Evolutionary conservation across 2,797 vertebrate species (phyloP).

Genomic region (Enteromius viviparus): DNA sequence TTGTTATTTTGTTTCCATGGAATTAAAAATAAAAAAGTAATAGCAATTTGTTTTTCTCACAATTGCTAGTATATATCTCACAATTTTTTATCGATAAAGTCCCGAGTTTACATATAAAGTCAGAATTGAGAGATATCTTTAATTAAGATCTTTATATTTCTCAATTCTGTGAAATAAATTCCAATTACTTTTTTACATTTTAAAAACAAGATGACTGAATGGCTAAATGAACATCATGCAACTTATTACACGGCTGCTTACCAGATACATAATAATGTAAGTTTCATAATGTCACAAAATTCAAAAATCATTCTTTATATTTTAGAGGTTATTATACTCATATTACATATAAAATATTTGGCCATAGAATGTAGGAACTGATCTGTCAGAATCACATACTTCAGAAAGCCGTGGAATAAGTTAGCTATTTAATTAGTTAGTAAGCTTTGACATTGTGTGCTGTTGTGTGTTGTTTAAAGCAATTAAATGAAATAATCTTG

Average conservation of each 20-base stretch:
- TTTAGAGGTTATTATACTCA: not conserved
- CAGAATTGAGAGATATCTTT: not conserved
- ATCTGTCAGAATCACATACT: not conserved
- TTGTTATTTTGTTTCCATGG: not conserved
- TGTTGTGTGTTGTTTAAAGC: slow-evolving; percentile 41
- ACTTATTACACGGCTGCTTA: slow-evolving; percentile 10
- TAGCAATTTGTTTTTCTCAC: not conserved
- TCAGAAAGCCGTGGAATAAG: slow-evolving; percentile 27
- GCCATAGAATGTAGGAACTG: not conserved
- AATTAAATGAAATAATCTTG: not conserved
- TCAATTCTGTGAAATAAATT: not conserved
- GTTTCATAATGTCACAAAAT: not conserved
- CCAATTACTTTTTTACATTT: not conserved
- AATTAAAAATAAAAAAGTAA: not conserved
- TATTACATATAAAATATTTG: not conserved
- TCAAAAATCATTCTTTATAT: not conserved
- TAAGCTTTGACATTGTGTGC: slow-evolving; percentile 32
- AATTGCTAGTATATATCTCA: not conserved
- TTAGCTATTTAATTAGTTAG: not conserved
- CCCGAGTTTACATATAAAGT: not conserved
- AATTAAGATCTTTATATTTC: not conserved
- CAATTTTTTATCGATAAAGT: not conserved
- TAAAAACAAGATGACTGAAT: not conserved
- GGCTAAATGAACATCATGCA: not conserved
- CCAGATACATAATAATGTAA: not conserved